phyloP scores from a whole-genome alignment of 2,797 vertebrate species.

The Sebastolobus altivelis region DNA sequence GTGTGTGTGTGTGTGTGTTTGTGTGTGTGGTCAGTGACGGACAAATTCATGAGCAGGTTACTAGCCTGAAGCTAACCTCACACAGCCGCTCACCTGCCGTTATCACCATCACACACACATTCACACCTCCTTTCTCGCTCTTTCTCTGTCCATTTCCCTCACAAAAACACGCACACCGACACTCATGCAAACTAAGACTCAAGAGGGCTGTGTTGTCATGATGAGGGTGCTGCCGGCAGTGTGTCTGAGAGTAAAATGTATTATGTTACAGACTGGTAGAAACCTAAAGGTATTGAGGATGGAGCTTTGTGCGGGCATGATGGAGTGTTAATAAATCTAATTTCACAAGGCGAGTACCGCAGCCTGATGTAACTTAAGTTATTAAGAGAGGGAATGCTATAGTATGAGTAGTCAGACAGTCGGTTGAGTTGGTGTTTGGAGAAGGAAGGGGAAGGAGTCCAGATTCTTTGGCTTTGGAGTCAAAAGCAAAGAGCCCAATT shows the following conservation, averaged over 20 bases:
- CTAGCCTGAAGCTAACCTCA: conserved; percentile 46
- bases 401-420: not conserved
- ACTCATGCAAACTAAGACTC: conserved; percentile 2
- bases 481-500: not conserved
- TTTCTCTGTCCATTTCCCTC: conserved; percentile 13
- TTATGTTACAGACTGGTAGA: not conserved
- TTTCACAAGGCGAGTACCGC: not conserved
- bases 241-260: not conserved
- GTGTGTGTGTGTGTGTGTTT: conserved; percentile 13
- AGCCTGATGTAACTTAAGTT: not conserved
- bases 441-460: not conserved
- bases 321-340: not conserved
- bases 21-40: conserved; percentile 24
- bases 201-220: not conserved
- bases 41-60: conserved; percentile 47
- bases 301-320: not conserved
- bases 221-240: not conserved
- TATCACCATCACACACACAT: conserved; percentile 2
- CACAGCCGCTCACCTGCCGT: conserved; percentile 24
- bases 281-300: not conserved
- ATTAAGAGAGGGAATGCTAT: not conserved
- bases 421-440: not conserved
- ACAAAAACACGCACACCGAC: conserved; percentile 4
- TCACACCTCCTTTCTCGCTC: not conserved
- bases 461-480: not conserved